Base-by-base conservation (phyloP, 2,888 invertebrate species). In the Drosophila fungiperda region DNA sequence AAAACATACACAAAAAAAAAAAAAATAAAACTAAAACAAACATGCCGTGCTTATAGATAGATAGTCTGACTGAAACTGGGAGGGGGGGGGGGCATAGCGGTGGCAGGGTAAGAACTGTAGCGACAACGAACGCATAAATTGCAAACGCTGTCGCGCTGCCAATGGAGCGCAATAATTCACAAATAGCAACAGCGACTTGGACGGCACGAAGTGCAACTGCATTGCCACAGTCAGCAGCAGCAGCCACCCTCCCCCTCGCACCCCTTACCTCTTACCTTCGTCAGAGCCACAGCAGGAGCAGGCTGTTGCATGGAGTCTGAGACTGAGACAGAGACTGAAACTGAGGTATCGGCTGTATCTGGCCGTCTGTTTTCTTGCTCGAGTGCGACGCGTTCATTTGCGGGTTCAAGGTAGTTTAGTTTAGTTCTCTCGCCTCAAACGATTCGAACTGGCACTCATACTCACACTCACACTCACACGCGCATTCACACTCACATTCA, bases 81-180 rank as follows among this genome's bases (percentile, higher is more conserved):
- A 58, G 12, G 35, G 12, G 33, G 1, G 5, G 0, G 8, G 53
- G 17, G 12, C 7, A 23, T 2, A n/a, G n/a, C n/a, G n/a, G 42
- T 33, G 61, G 45, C 62, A 45, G 23, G 45, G 45, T 15, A 45
- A 45, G 23, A 80, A 62, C 78, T 74, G 68, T 61, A 67, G 67
- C 86, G 88, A 79, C 87, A 87, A 85, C 83, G 86, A 85, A 85
- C 88, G 88, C 86, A 86, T 86, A 88, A 88, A 86, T 86, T 86
- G 88, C 76, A 75, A 81, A 80, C 68, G 83, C 85, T 81, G 80
- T 82, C 83, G 87, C 87, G 76, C 73, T 78, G 87, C 87, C 87
- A 88, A 82, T 87, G 86, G 78, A 87, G 88, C 86, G 85, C 86
- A 83, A 83, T 85, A 89, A 85, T 82, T 83, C 87, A 87, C 87